A percentile compares a stretch with the other conserved stretches of the same genome.
phyloP scores from a whole-genome alignment of 2,113 vertebrate species.

The Illadopsis cleaveri region DNA sequence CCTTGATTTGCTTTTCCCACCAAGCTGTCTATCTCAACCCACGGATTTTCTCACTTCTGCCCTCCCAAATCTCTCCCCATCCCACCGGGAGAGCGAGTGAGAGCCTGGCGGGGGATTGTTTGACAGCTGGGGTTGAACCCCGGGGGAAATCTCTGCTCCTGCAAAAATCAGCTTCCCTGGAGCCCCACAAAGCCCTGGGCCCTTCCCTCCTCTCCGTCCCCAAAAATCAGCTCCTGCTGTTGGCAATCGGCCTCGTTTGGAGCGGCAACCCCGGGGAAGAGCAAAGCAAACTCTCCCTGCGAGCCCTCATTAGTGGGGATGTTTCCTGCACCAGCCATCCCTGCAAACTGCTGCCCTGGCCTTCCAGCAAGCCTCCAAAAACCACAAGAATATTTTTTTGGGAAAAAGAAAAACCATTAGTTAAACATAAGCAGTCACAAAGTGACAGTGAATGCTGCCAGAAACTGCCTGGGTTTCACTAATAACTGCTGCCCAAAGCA shows the following conservation, averaged over 20 bases:
- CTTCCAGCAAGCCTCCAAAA: background rate
- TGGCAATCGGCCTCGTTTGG: background rate
- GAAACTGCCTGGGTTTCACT: slow-evolving; percentile 25
- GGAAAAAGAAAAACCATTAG: slow-evolving; percentile 6
- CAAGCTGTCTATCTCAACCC: background rate
- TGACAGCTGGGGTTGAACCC: background rate
- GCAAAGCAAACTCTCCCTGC: background rate
- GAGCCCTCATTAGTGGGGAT: slow-evolving; percentile 29
- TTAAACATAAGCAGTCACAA: slow-evolving; percentile 48
- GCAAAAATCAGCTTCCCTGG: background rate
- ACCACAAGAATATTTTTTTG: background rate
- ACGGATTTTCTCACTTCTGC: background rate
- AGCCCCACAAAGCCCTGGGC: background rate
- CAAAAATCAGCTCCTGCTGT: background rate
- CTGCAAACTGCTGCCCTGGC: slow-evolving; percentile 27
- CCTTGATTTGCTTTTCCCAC: fast-evolving
- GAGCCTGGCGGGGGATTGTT: background rate
- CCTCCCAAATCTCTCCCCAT: background rate
- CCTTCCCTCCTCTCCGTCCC: background rate
- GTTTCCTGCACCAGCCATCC: background rate
- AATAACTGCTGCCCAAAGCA: background rate
- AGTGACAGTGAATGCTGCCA: slow-evolving; percentile 21
- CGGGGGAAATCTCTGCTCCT: background rate
- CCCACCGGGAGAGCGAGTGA: fast-evolving
- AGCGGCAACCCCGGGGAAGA: background rate